These are phyloP conservation scores for Acleris literana DNA, from an alignment of 2,888 invertebrate genomes.

Conservation along the genomic window DNA sequence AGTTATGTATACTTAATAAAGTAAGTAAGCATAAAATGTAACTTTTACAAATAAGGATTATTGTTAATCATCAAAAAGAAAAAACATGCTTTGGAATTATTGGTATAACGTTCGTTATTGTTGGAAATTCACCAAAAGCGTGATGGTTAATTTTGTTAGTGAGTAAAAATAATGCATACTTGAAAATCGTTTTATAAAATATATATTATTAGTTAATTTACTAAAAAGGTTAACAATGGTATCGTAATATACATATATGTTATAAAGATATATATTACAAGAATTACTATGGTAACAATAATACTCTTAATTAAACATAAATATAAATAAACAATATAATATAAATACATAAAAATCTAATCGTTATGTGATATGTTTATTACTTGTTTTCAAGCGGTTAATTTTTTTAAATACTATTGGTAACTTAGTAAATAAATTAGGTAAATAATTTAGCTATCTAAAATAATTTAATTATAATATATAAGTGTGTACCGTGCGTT, in stretches of 20 bases:
- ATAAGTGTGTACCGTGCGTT: not conserved
- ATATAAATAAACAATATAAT: slow-evolving; percentile 11
- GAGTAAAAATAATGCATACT: slow-evolving; percentile 7
- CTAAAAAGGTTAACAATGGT: slow-evolving; percentile 1
- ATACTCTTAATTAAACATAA: slow-evolving; percentile 11
- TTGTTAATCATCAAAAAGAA: slow-evolving; percentile 21
- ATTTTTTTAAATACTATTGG: slow-evolving; percentile 21
- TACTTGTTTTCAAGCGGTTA: slow-evolving; percentile 22
- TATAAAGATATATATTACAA: not conserved
- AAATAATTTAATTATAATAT: slow-evolving; percentile 1
- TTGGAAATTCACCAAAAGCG: slow-evolving; percentile 26
- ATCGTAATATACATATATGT: not conserved
- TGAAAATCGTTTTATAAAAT: slow-evolving; percentile 9
- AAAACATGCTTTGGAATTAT: slow-evolving; percentile 31
- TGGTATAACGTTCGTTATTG: slow-evolving; percentile 30
- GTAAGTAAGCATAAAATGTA: not conserved
- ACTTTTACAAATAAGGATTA: slow-evolving; percentile 1
- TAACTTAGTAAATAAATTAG: slow-evolving; percentile 12
- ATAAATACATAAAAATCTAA: not conserved
- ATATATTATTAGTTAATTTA: slow-evolving; percentile 6
- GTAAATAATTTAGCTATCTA: slow-evolving; percentile 8
- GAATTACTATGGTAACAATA: not conserved
- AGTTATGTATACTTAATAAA: not conserved
- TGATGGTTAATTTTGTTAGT: slow-evolving; percentile 22
- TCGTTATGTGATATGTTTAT: slow-evolving; percentile 33